Evolutionary conservation across 1,140 invertebrate genomes (phyloP).

Genomic region (Lycorma delicatula): DNA sequence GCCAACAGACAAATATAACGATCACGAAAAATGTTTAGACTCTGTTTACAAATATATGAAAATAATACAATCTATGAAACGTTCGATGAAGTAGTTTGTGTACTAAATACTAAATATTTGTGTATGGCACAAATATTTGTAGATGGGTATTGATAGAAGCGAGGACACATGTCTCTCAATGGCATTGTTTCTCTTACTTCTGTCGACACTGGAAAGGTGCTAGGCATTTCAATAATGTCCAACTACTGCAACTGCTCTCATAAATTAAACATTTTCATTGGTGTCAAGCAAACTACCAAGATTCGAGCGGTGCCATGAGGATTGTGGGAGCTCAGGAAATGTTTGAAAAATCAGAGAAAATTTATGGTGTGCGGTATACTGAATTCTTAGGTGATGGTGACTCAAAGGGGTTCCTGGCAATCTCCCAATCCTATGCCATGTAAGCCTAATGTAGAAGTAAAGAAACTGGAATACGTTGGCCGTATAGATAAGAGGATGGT

Average conservation of each 20-base stretch:
- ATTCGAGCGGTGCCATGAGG: background rate
- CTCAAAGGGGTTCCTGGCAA: too few species aligned
- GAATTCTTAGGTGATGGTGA: too few species aligned
- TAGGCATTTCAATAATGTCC: background rate
- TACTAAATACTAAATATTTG: background rate
- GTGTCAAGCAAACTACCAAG: too few species aligned
- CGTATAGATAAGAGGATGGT: background rate
- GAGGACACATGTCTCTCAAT: conserved; percentile 2
- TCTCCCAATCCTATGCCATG: too few species aligned
- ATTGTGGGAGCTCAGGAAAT: background rate
- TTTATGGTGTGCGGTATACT: background rate
- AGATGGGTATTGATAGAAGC: background rate
- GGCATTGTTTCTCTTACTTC: conserved; percentile 10
- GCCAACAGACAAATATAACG: background rate
- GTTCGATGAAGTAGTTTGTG: background rate
- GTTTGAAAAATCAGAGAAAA: background rate
- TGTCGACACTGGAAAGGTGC: background rate
- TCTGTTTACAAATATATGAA: background rate
- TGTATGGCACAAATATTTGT: conserved; percentile 2
- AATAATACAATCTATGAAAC: background rate
- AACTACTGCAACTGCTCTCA: too few species aligned
- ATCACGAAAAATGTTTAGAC: too few species aligned
- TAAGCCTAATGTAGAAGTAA: background rate
- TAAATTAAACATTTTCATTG: too few species aligned
- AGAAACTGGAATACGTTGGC: background rate